Conservation (phyloP, 92 coral and sea anemone genomes). For the Zoanthus sociatus region DNA sequence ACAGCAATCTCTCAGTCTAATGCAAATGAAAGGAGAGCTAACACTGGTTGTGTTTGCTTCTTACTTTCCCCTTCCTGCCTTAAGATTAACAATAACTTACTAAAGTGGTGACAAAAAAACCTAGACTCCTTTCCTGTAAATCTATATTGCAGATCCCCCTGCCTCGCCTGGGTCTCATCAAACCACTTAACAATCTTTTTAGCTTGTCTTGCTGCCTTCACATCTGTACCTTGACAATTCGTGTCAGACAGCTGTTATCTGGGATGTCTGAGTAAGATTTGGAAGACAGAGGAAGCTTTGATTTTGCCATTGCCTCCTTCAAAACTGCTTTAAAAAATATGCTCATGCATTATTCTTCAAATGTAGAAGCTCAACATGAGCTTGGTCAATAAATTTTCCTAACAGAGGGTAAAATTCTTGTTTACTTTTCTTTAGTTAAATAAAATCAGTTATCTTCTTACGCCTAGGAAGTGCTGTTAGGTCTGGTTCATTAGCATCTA, state of each 20-base stretch:
- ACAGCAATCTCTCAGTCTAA: conserved; percentile 53
- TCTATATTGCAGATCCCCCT: conserved; percentile 53
- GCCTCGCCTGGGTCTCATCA: conserved; percentile 65
- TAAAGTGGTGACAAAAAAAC: conserved; percentile 63
- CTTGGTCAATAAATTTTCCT: conserved; percentile 55
- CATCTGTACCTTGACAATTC: conserved; percentile 49
- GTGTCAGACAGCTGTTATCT: conserved; percentile 54
- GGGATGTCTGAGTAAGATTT: conserved; percentile 59
- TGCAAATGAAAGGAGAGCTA: conserved; percentile 56
- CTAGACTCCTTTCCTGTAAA: conserved; percentile 70
- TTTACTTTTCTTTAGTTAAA: conserved; percentile 46
- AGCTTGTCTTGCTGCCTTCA: conserved; percentile 63
- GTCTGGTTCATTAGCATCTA: conserved; percentile 25
- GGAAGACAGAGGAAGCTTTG: conserved; percentile 34
- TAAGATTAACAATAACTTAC: conserved; percentile 48
- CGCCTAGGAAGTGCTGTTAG: not conserved
- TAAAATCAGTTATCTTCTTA: conserved; percentile 18
- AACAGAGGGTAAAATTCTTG: conserved; percentile 65
- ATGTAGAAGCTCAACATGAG: conserved; percentile 69
- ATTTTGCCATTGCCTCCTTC: conserved; percentile 60
- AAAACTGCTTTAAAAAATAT: conserved; percentile 67
- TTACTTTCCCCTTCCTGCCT: conserved; percentile 53
- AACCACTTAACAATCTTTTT: conserved; percentile 64
- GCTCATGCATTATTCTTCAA: conserved; percentile 74
- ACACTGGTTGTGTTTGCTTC: conserved; percentile 63